A percentile compares a stretch with the other conserved stretches of the same genome.
Conservation (phyloP, 1,140 invertebrate species). For the Mamestra configurata region DNA sequence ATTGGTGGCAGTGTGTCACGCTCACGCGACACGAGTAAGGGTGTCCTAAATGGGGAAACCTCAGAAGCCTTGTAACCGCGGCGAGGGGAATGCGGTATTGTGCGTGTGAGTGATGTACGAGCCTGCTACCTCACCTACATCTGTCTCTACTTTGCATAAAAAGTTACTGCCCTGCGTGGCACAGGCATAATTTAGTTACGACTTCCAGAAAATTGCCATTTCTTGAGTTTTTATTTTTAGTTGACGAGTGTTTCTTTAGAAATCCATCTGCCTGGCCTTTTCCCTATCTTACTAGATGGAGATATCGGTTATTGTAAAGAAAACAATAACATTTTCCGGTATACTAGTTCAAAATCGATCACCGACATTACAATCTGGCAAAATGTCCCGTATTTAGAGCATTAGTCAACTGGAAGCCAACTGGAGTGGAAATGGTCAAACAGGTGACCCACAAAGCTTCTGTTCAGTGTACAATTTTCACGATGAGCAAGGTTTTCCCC, state of each 20-base stretch:
- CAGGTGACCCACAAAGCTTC: slow-evolving; percentile 47
- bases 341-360: neutral
- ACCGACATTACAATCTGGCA: slow-evolving; percentile 27
- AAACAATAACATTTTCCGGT: neutral
- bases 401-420: slow-evolving; percentile 38
- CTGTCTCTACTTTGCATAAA: neutral
- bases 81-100: slow-evolving; percentile 8
- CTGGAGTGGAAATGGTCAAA: slow-evolving; percentile 53
- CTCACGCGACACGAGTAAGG: neutral
- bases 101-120: slow-evolving; percentile 9
- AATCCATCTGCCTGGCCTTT: too few species aligned
- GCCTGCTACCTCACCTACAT: slow-evolving; percentile 10
- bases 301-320: too few species aligned
- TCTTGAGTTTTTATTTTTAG: too few species aligned
- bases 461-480: slow-evolving; percentile 29
- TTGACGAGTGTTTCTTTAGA: too few species aligned
- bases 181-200: neutral
- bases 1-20: slow-evolving; percentile 23
- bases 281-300: too few species aligned
- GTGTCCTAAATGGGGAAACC: slow-evolving; percentile 22
- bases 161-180: too few species aligned
- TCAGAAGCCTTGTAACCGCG: slow-evolving; percentile 33
- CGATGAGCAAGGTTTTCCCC: neutral
- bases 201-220: too few species aligned
- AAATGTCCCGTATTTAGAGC: slow-evolving; percentile 38